These are phyloP conservation scores for Athalia rosae DNA, from an alignment of 2,888 invertebrate genomes.

Conservation along the genomic window DNA sequence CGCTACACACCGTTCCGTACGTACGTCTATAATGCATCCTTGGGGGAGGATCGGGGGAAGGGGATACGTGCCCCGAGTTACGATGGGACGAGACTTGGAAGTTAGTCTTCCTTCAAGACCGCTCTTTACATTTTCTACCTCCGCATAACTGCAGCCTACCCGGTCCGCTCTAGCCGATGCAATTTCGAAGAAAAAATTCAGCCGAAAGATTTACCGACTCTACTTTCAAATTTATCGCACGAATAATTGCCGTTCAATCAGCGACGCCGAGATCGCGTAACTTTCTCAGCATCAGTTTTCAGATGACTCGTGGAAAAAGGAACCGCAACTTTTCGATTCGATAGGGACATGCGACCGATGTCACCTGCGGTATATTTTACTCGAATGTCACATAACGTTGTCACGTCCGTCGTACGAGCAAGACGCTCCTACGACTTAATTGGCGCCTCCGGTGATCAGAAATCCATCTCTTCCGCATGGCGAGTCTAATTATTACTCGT, in stretches of 20 bases:
- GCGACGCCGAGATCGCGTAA: not conserved
- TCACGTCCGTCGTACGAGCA: not conserved
- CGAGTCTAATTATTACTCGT: constrained; percentile 33
- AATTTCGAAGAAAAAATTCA: no score
- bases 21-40: constrained; percentile 65
- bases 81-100: constrained; percentile 65
- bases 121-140: constrained; percentile 22
- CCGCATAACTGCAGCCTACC: not conserved
- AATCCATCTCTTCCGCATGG: constrained; percentile 25
- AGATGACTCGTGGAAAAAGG: no score
- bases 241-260: not conserved
- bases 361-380: no score
- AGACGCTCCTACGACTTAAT: no score
- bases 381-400: no score
- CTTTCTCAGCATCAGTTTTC: no score
- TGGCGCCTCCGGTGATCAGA: constrained; percentile 25
- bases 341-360: no score
- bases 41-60: constrained; percentile 54
- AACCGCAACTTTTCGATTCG: no score
- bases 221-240: not conserved
- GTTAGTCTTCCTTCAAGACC: no score
- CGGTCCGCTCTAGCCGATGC: not conserved
- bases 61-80: constrained; percentile 61
- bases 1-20: constrained; percentile 23
- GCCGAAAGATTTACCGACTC: no score